Conservation (phyloP, 2,113 vertebrate genomes). For the Pseudopipra pipra region DNA sequence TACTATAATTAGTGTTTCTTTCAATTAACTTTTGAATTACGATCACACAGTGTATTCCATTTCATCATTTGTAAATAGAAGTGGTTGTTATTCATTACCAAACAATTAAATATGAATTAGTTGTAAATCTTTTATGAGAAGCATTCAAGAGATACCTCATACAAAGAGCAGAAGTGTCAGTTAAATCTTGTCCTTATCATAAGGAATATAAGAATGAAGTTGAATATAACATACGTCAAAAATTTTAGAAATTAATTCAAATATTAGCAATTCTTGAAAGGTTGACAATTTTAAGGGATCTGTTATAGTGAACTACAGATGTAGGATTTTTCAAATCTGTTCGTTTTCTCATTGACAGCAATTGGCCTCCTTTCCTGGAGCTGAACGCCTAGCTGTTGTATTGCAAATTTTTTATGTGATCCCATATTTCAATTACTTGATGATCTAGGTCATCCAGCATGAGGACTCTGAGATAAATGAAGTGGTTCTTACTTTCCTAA, state of each 20-base stretch:
- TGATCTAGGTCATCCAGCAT: background rate
- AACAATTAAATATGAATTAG: slow-evolving; percentile 1
- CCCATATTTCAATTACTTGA: background rate
- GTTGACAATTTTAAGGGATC: background rate
- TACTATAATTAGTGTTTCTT: background rate
- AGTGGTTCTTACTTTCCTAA: background rate
- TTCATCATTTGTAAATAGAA: slow-evolving; percentile 1
- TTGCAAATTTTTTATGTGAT: background rate
- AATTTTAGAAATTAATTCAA: background rate
- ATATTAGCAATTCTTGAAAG: background rate
- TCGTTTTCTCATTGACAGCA: background rate
- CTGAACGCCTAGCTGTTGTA: background rate
- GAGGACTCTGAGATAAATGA: background rate
- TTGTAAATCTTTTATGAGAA: slow-evolving; percentile 4
- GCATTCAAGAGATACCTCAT: background rate
- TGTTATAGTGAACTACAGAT: background rate
- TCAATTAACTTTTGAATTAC: background rate
- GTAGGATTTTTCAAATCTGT: background rate
- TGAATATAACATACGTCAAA: background rate
- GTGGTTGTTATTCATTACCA: background rate
- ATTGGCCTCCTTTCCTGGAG: background rate
- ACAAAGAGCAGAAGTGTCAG: background rate
- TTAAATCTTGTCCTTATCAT: background rate
- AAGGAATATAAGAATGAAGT: background rate
- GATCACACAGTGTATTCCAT: background rate